These are phyloP conservation scores for Syngnathus scovelli DNA, from an alignment of 2,113 vertebrate species.

Conservation along the genomic window DNA sequence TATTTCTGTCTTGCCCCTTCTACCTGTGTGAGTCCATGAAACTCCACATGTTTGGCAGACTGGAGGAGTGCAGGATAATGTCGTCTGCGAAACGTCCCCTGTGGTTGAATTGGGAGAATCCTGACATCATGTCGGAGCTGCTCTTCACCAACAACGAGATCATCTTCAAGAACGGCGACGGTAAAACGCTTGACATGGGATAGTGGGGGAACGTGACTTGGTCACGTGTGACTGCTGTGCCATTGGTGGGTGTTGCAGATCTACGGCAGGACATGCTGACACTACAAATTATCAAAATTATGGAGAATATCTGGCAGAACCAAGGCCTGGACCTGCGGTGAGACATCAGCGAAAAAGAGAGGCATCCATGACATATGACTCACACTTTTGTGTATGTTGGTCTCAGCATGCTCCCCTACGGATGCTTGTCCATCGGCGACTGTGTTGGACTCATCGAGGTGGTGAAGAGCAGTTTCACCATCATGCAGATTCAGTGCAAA, in stretches of 20 bases:
- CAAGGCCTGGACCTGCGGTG: conserved; percentile 94
- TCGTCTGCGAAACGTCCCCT: conserved; percentile 92
- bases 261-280: conserved; percentile 95
- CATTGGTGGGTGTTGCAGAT: conserved; percentile 70
- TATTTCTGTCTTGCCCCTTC: not conserved
- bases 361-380: conserved; percentile 3
- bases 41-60: conserved; percentile 59
- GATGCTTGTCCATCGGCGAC: conserved; percentile 90
- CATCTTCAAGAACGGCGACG: conserved; percentile 96
- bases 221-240: not conserved
- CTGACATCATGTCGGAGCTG: conserved; percentile 97
- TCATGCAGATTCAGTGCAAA: conserved; percentile 90
- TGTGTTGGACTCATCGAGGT: conserved; percentile 95
- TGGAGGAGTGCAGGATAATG: conserved; percentile 97
- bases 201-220: not conserved
- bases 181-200: conserved; percentile 51
- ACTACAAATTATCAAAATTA: conserved; percentile 93
- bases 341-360: conserved; percentile 10
- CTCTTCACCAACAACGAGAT: conserved; percentile 96
- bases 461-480: conserved; percentile 81
- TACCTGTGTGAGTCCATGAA: not conserved
- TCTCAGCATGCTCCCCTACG: conserved; percentile 90
- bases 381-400: conserved; percentile 17
- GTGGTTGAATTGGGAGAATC: conserved; percentile 97
- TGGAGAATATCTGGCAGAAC: conserved; percentile 99